Evolutionary conservation across 2,797 vertebrate species (phyloP).

Genomic region (Megalops cyprinoides): DNA sequence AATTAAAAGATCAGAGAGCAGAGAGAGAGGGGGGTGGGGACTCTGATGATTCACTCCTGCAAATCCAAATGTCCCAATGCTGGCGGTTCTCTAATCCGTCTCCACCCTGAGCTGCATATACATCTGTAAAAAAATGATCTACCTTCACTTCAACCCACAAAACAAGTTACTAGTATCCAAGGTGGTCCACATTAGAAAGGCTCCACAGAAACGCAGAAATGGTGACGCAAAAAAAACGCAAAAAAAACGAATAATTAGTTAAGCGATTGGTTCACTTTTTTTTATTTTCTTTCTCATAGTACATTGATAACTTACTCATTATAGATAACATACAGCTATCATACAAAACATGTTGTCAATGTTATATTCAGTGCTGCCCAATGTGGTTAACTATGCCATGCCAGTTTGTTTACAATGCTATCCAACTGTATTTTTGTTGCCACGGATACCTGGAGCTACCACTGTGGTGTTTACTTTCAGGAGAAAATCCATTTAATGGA

Average conservation of each 20-base stretch:
- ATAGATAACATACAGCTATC: too few species aligned
- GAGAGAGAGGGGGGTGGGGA: neutral
- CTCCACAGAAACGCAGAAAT: neutral
- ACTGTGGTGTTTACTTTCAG: neutral
- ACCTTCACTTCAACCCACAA: neutral
- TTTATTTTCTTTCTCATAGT: too few species aligned
- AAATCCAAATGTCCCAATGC: neutral
- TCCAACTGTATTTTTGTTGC: neutral
- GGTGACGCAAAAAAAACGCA: too few species aligned
- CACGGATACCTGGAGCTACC: neutral
- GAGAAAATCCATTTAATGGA: neutral
- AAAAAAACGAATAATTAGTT: too few species aligned
- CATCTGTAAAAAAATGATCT: neutral
- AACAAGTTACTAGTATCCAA: neutral
- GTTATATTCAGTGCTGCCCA: neutral
- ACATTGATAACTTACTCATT: too few species aligned
- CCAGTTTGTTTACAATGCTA: neutral
- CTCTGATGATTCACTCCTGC: neutral
- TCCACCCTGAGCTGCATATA: neutral
- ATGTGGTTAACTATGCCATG: too few species aligned
- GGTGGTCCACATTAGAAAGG: neutral
- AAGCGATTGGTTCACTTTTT: too few species aligned
- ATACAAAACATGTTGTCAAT: too few species aligned
- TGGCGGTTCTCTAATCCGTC: neutral
- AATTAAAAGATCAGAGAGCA: conserved; percentile 32